Conservation (phyloP, 1,140 invertebrate species). For the Archivesica marissinica region DNA sequence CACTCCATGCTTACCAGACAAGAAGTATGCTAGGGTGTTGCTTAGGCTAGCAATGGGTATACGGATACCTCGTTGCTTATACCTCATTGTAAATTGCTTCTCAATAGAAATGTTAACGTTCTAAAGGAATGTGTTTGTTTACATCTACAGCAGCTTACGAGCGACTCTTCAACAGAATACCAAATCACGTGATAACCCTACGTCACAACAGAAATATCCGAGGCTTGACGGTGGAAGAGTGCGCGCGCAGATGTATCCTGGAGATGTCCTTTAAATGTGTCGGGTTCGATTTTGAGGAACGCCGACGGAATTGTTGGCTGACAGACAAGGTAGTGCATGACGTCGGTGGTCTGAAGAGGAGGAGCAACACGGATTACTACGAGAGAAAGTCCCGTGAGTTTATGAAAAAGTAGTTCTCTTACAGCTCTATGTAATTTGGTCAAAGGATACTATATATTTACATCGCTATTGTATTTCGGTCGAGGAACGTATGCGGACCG, state of each 20-base stretch:
- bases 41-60: no score
- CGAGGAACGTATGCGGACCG: no score
- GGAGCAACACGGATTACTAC: constrained; percentile 76
- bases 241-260: constrained; percentile 80
- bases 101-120: no score
- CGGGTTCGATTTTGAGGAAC: constrained; percentile 79
- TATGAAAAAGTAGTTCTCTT: not conserved
- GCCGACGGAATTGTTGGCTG: constrained; percentile 75
- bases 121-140: constrained; percentile 39
- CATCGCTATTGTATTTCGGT: no score
- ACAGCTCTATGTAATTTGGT: no score
- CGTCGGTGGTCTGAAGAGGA: constrained; percentile 66
- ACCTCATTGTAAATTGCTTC: no score
- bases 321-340: constrained; percentile 70
- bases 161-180: constrained; percentile 76
- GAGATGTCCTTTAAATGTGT: constrained; percentile 79
- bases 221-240: constrained; percentile 75
- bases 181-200: constrained; percentile 78
- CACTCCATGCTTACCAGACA: no score
- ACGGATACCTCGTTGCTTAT: no score
- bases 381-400: constrained; percentile 75
- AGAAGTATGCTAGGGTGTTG: no score
- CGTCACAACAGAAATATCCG: constrained; percentile 75
- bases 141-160: constrained; percentile 75
- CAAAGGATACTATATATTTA: no score